These are phyloP conservation scores for Ardeotis arabs DNA, from an alignment of 2,113 vertebrate genomes.

Conservation along the genomic window DNA sequence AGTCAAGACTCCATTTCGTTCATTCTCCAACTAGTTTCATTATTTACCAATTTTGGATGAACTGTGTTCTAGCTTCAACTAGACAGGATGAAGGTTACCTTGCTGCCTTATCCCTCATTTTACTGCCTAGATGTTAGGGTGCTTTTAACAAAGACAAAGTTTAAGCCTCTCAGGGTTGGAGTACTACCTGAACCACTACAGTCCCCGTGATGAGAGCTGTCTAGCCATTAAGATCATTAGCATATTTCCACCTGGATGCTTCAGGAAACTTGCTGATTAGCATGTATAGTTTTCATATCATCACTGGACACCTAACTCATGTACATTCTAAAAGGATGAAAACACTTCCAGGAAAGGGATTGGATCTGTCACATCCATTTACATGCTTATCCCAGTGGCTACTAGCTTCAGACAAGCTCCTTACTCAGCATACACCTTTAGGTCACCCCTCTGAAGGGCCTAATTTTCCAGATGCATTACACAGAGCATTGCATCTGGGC, in stretches of 20 bases:
- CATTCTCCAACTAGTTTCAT: background rate
- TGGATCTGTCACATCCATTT: background rate
- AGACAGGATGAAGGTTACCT: background rate
- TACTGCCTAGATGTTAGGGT: background rate
- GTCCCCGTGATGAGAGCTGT: background rate
- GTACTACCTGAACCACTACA: background rate
- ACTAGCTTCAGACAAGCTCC: background rate
- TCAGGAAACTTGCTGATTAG: background rate
- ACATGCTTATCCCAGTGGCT: background rate
- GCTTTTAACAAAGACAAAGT: background rate
- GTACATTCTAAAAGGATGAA: background rate
- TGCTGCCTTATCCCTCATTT: background rate
- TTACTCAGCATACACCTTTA: background rate
- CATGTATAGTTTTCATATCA: background rate
- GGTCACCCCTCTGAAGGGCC: background rate
- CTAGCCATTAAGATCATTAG: background rate
- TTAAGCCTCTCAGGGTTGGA: background rate
- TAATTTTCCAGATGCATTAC: background rate
- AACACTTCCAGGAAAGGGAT: background rate
- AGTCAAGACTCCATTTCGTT: background rate
- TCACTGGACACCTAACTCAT: background rate
- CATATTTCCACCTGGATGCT: background rate
- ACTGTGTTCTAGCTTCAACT: background rate
- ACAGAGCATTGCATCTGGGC: background rate
- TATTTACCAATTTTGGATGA: background rate